These are phyloP conservation scores for Galleria mellonella DNA, from an alignment of 1,140 invertebrate genomes.

Conservation along the genomic window DNA sequence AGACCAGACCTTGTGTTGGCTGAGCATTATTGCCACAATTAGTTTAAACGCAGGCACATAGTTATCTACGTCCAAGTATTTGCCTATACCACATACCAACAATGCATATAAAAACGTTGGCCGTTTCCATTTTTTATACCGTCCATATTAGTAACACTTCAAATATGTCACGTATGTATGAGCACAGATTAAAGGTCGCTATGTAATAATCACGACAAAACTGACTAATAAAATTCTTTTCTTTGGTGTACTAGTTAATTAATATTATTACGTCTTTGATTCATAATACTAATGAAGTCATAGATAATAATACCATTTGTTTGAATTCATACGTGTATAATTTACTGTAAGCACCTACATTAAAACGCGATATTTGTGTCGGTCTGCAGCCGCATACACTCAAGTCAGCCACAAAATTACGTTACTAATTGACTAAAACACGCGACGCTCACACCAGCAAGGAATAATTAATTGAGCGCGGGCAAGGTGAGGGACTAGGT, in stretches of 20 bases:
- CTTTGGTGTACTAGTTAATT: no score
- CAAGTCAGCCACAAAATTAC: constrained; percentile 73
- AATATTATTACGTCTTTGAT: no score
- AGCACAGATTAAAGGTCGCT: no score
- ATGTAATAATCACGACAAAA: no score
- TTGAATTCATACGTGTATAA: constrained; percentile 25
- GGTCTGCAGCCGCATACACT: constrained; percentile 55
- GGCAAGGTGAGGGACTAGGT: constrained; percentile 31
- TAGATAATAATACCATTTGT: constrained; percentile 7
- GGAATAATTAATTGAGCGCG: constrained; percentile 71
- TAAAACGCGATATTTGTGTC: constrained; percentile 36
- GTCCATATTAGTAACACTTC: no score
- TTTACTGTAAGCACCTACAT: constrained; percentile 28
- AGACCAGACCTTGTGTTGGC: constrained; percentile 18
- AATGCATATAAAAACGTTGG: no score
- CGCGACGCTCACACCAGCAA: constrained; percentile 70
- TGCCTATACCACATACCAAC: no score
- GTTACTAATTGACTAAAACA: constrained; percentile 74
- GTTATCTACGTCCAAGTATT: no score
- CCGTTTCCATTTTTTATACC: no score
- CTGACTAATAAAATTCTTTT: no score
- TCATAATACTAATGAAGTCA: no score
- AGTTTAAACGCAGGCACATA: constrained; percentile 42
- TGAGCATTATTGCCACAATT: constrained; percentile 36
- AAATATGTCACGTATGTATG: no score